Conservation (phyloP, 2,888 invertebrate genomes). For the Lissocephala sabroskyi region DNA sequence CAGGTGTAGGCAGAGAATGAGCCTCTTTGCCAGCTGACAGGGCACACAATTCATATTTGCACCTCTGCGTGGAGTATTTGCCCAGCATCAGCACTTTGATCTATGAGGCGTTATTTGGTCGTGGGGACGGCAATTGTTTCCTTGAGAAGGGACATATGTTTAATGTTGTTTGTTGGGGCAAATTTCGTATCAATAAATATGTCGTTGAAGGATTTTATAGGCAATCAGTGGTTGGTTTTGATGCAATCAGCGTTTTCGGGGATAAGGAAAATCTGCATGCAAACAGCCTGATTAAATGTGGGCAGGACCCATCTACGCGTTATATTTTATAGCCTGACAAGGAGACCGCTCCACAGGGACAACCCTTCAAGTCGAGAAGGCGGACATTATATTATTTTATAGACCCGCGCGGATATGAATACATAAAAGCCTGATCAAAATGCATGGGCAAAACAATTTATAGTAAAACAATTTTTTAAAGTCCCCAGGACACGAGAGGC, state of each 20-base stretch:
- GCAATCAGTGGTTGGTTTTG: too few relatives aligned
- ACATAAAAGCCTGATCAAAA: conserved; percentile 32
- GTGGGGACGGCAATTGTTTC: too few relatives aligned
- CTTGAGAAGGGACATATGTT: too few relatives aligned
- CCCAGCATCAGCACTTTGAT: conserved; percentile 43
- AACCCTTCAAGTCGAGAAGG: conserved; percentile 4
- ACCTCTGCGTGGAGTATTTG: too few relatives aligned
- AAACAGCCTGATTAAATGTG: conserved; percentile 32
- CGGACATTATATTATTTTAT: conserved; percentile 33
- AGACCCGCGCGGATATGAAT: conserved; percentile 36
- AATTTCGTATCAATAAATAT: too few relatives aligned
- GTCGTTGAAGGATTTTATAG: too few relatives aligned
- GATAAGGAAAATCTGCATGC: too few relatives aligned
- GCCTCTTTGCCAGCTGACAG: conserved; percentile 37
- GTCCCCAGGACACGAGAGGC: too few relatives aligned
- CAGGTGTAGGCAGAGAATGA: neutral
- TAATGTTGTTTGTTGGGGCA: too few relatives aligned
- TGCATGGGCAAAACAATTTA: conserved; percentile 50
- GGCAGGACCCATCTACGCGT: conserved; percentile 25
- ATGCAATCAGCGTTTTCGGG: too few relatives aligned
- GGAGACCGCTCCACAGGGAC: conserved; percentile 11
- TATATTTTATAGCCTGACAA: conserved; percentile 37
- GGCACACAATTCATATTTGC: conserved; percentile 6
- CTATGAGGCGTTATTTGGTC: conserved; percentile 39
- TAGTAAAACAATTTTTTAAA: conserved; percentile 64